phyloP scores from a whole-genome alignment of 2,888 invertebrate genomes.

The Dasypolia templi region DNA sequence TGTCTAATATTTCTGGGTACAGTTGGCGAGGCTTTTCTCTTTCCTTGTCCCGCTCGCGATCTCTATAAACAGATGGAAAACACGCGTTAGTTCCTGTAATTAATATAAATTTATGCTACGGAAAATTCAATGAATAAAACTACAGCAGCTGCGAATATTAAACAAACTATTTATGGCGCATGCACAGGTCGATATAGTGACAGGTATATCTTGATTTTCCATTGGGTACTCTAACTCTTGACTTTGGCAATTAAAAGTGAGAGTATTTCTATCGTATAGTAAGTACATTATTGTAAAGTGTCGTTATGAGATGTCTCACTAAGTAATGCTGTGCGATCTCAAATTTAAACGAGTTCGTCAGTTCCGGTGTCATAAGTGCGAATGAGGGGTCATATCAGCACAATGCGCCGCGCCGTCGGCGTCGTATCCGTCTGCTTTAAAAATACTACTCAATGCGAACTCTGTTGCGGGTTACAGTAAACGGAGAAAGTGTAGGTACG shows the following conservation, averaged over 20 bases:
- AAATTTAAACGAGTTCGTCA: slow-evolving; percentile 49
- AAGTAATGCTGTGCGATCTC: slow-evolving; percentile 13
- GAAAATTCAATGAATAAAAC: slow-evolving; percentile 18
- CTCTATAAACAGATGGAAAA: slow-evolving; percentile 76
- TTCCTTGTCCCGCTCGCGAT: slow-evolving; percentile 89
- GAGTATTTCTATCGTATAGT: not conserved
- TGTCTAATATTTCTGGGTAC: slow-evolving; percentile 92
- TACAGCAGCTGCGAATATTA: slow-evolving; percentile 36
- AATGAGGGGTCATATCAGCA: slow-evolving; percentile 37
- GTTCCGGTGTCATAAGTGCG: slow-evolving; percentile 49
- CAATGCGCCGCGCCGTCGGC: slow-evolving; percentile 20
- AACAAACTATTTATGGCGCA: slow-evolving; percentile 32
- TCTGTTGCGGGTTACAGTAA: slow-evolving; percentile 3
- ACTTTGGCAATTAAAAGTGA: slow-evolving; percentile 23
- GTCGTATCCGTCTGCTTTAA: slow-evolving; percentile 7
- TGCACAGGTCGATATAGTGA: slow-evolving; percentile 47
- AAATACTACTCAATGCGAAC: slow-evolving; percentile 24
- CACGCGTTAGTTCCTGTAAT: slow-evolving; percentile 29
- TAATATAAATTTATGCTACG: slow-evolving; percentile 30
- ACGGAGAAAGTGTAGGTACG: not conserved
- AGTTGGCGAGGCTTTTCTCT: slow-evolving; percentile 91
- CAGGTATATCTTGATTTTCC: slow-evolving; percentile 41
- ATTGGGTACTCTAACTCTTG: slow-evolving; percentile 36
- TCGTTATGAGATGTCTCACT: slow-evolving; percentile 8
- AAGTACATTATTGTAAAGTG: slow-evolving; percentile 4